Evolutionary conservation across 2,797 vertebrate species (phyloP).

Genomic region (Cyclura pinguis): DNA sequence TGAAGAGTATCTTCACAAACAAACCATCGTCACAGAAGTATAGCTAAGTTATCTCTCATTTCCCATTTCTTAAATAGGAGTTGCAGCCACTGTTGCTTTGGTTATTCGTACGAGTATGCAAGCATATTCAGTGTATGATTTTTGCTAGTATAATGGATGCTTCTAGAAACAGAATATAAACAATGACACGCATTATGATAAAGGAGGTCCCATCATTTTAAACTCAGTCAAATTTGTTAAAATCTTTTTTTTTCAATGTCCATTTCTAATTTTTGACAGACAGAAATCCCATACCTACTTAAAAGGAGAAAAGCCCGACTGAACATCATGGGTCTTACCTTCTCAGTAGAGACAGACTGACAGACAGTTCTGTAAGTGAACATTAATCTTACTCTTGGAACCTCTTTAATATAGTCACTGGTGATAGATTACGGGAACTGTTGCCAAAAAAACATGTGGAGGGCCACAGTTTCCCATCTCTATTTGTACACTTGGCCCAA

Average conservation of each 20-base stretch:
- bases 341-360: not conserved
- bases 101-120: not conserved
- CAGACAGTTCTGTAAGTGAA: not conserved
- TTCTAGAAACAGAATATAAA: not conserved
- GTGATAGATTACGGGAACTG: not conserved
- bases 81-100: not conserved
- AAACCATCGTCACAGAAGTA: not conserved
- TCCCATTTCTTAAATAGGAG: slow-evolving; percentile 27
- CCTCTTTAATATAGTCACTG: not conserved
- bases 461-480: too few species aligned
- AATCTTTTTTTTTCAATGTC: too few species aligned
- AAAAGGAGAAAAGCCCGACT: not conserved
- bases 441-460: not conserved
- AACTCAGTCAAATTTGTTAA: not conserved
- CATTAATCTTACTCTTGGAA: not conserved
- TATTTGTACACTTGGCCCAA: not conserved
- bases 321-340: not conserved
- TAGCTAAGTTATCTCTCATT: not conserved
- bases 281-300: not conserved
- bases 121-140: not conserved
- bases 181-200: not conserved
- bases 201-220: not conserved
- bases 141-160: not conserved
- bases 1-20: not conserved
- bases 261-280: not conserved